Percentiles rank a stretch among this genome's conserved stretches.
Evolutionary conservation across 2,888 invertebrate species (phyloP).

Genomic region (Horisme vitalbata): DNA sequence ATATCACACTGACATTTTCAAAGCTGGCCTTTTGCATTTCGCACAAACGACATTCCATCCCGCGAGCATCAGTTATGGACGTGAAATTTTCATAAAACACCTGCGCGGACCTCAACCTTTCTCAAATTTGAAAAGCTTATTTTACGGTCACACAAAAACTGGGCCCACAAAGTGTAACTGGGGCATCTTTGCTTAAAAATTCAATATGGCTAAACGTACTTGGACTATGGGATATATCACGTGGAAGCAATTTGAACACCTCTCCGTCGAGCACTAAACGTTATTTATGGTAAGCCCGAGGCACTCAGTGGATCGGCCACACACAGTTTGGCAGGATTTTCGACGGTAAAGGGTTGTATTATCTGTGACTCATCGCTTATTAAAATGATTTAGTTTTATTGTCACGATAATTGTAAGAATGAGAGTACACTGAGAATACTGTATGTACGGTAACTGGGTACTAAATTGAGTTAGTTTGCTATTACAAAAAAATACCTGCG

Average conservation of each 20-base stretch:
- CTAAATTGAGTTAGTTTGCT: too few species aligned
- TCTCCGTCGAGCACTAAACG: conserved; percentile 73
- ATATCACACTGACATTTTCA: conserved; percentile 30
- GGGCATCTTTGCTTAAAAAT: conserved; percentile 70
- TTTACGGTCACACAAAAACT: conserved; percentile 48
- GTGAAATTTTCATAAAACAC: conserved; percentile 52
- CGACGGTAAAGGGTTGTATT: conserved; percentile 49
- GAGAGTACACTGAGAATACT: too few species aligned
- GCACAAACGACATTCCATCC: conserved; percentile 33
- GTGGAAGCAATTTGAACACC: conserved; percentile 79
- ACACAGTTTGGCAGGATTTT: conserved; percentile 70
- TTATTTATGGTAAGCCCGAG: conserved; percentile 77
- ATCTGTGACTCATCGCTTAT: conserved; percentile 40
- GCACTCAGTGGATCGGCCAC: conserved; percentile 73
- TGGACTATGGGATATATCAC: conserved; percentile 72
- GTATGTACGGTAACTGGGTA: too few species aligned
- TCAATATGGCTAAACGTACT: conserved; percentile 74
- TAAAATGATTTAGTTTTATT: conserved; percentile 29
- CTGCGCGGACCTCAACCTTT: conserved; percentile 45
- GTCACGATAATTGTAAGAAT: background rate
- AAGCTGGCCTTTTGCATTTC: conserved; percentile 32
- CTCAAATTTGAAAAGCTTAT: conserved; percentile 53
- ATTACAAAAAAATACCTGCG: too few species aligned
- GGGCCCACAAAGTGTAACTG: conserved; percentile 30
- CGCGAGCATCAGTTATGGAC: conserved; percentile 41